Evolutionary conservation across 2,888 invertebrate genomes (phyloP), one percentile per base, ranked within the genome.

Genomic region (Meiosimyza decipiens): DNA sequence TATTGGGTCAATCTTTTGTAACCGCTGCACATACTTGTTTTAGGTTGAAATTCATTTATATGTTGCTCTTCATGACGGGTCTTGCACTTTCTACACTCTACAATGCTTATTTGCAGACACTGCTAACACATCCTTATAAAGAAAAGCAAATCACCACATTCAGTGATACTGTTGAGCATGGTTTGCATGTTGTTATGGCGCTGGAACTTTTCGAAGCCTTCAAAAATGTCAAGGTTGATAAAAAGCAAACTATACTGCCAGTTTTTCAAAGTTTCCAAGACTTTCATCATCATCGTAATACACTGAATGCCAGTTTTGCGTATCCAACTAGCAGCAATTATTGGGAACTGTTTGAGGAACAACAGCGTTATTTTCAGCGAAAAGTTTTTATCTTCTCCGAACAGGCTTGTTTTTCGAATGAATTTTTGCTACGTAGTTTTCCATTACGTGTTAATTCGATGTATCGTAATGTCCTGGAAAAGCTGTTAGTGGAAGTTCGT

Each of bases 1-100:
- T 81, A 1, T 15, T 81, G 57, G 82, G 81, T 0, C 82, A 80
- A 63, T 73, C 82, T 3, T 81, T 78, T 50, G 49, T 65, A 3
- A 68, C 64, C 1, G 49, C 28, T 0, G 1, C 62, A 9, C 28
- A 28, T 1, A 63, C 54, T 0, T 67, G 67, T 12, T 11, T 57
- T 3, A 62, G 50, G 13, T 71, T 72, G 13, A 73, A 75, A 13
- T 75, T 72, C 63, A 75, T 80, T 12, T 80, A 78, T n/a, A 13
- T 81, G 1, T 28, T 78, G 64, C 57, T 81, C 1, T 76, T 75
- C 1, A 57, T 77, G 3, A 33, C 79, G n/a, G 81, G 81, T 0
- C 75, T 80, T 1, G 78, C 80, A 69, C 22, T 82, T 0, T 76
- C 72, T 60, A 76, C 73, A 16, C 76, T 82, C 1, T 79, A 79